Percentiles rank a stretch among this genome's conserved stretches.
Evolutionary conservation across 2,113 vertebrate species (phyloP).

Genomic region (Amia ocellicauda): DNA sequence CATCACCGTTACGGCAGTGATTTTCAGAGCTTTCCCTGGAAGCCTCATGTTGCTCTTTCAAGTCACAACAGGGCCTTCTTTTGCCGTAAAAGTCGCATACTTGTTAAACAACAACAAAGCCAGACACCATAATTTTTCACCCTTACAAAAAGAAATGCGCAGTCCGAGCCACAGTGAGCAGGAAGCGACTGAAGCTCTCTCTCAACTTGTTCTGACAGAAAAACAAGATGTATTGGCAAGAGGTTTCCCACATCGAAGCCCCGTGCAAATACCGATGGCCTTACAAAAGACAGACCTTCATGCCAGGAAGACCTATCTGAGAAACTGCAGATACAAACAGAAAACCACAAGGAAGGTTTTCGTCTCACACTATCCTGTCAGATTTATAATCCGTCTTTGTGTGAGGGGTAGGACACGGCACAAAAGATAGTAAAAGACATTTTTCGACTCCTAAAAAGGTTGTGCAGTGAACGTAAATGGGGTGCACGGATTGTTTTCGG

Average conservation of each 20-base stretch:
- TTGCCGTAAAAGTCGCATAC: slow-evolving; percentile 2
- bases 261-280: slow-evolving; percentile 11
- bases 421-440: slow-evolving; percentile 32
- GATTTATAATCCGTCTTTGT: slow-evolving; percentile 28
- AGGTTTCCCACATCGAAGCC: not conserved
- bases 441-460: slow-evolving; percentile 33
- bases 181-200: slow-evolving; percentile 2
- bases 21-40: not conserved
- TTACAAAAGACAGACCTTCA: slow-evolving; percentile 24
- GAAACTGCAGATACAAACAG: slow-evolving; percentile 34
- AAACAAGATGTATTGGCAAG: slow-evolving; percentile 3
- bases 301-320: slow-evolving; percentile 8
- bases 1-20: not conserved
- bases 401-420: slow-evolving; percentile 9
- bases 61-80: slow-evolving; percentile 13
- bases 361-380: slow-evolving; percentile 18
- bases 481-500: slow-evolving; percentile 4
- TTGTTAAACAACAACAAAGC: too few relatives aligned
- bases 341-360: slow-evolving; percentile 14
- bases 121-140: not conserved
- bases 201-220: slow-evolving; percentile 6
- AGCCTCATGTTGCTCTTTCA: not conserved
- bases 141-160: not conserved
- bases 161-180: not conserved
- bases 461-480: slow-evolving; percentile 31